These are phyloP conservation scores for Plecotus auritus DNA, from an alignment of 2,113 vertebrate genomes.

Conservation along the genomic window DNA sequence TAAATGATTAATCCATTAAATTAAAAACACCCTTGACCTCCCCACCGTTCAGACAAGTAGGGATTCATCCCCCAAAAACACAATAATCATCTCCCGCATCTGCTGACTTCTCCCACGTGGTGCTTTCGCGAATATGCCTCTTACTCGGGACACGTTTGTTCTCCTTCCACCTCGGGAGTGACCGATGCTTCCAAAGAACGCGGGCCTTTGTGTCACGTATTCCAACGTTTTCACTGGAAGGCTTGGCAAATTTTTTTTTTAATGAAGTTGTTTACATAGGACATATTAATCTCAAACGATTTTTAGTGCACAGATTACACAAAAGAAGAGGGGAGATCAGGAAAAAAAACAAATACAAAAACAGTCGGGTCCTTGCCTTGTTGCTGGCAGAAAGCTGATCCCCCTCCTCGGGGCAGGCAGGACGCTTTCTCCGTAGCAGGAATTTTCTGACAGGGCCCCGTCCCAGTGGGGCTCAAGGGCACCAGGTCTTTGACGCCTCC, in stretches of 20 bases:
- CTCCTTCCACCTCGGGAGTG: background rate
- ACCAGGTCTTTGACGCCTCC: background rate
- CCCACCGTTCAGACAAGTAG: slow-evolving; percentile 6
- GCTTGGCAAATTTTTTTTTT: background rate
- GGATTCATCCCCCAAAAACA: slow-evolving; percentile 19
- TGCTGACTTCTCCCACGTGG: background rate
- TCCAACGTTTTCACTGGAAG: background rate
- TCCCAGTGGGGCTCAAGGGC: background rate
- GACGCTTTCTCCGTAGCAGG: background rate
- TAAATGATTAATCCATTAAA: slow-evolving; percentile 72
- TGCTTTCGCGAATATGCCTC: background rate
- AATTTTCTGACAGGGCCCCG: background rate
- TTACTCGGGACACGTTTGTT: background rate
- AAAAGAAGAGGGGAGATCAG: background rate
- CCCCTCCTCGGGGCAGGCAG: rapidly evolving
- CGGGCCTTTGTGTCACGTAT: background rate
- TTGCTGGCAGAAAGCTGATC: background rate
- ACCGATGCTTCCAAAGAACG: background rate
- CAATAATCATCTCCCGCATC: slow-evolving; percentile 31
- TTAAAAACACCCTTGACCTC: slow-evolving; percentile 48
- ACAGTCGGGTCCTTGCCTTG: background rate
- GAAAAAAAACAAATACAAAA: background rate
- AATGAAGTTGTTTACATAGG: slow-evolving; percentile 1
- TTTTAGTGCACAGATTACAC: background rate
- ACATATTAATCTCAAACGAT: background rate